Base-by-base conservation (phyloP, 92 coral and sea anemone genomes). In the Porites divaricata region DNA sequence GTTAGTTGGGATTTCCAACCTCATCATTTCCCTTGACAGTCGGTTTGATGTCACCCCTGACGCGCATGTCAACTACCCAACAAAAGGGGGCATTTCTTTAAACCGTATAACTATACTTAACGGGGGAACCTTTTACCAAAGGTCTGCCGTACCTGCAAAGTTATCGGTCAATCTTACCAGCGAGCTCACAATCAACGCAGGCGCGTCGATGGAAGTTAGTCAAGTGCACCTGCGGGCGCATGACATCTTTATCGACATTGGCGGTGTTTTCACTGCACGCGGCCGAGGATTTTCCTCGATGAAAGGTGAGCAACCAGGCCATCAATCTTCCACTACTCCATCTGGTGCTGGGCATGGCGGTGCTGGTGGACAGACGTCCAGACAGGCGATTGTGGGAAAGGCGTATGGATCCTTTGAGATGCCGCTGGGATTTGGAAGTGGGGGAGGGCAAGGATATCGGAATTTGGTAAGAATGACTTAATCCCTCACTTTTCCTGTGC, bases 291-390 rank as follows among this genome's bases (percentile, higher is more conserved):
- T 77, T 76, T 13, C 83, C 69, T 92, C 95, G 15, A 92, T 90
- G 85, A 75, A 67, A 21, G 99, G 99, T 10, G 74, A 66, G 14
- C 92, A 88, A n/a, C 90, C 98, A 22, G 99, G 99, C 2, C 81
- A 89, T 59, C 58, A 95, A 63, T 88, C 96, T 20, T 26, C 85
- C 6, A 72, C 81, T 6, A 86, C 97, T 77, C 95, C 95, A 26
- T 92, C 99, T 16, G 99, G 99, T 19, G 99, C 98, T 0, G 99
- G 99, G 9, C 99, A 96, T 72, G 99, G 99, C 0, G 99, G 99
- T 2, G 98, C 99, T 11, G 99, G 99, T 8, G 99, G 99, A 48
- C 91, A 95, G 25, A 97, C 94, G 58, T 84, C 83, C 16, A 45
- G 25, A 22, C 99, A 94, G 83, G 49, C 76, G 25, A 89, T 69